These are phyloP conservation scores for Drosophila sproati DNA, from an alignment of 1,140 invertebrate genomes.

Conservation along the genomic window DNA sequence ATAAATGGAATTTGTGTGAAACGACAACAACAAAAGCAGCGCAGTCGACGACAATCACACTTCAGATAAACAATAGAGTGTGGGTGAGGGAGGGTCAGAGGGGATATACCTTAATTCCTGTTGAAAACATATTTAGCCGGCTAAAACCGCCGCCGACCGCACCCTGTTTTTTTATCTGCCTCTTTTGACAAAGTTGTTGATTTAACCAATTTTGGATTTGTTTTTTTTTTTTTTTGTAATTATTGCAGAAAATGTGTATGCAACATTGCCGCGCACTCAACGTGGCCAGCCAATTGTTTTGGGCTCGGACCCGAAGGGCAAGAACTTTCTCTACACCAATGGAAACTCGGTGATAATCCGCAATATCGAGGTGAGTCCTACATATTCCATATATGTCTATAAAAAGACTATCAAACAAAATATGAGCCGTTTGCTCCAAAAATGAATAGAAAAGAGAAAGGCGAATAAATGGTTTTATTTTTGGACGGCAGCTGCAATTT, in stretches of 20 bases:
- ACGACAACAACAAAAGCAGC: constrained; percentile 2
- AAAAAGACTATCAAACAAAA: constrained; percentile 20
- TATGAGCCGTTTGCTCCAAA: constrained; percentile 58
- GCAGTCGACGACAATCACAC: background rate
- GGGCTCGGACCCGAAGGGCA: constrained; percentile 97
- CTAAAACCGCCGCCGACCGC: constrained; percentile 50
- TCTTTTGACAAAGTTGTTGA: constrained; percentile 5
- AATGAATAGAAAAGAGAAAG: constrained; percentile 30
- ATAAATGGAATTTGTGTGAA: constrained; percentile 62
- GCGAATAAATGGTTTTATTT: constrained; percentile 67
- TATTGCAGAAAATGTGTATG: constrained; percentile 94
- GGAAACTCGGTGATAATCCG: constrained; percentile 99
- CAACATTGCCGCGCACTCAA: constrained; percentile 95
- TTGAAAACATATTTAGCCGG: constrained; percentile 34
- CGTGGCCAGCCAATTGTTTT: constrained; percentile 97
- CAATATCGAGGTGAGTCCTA: constrained; percentile 94
- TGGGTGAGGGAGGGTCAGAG: background rate
- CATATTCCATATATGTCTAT: constrained; percentile 37
- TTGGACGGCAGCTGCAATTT: constrained; percentile 75
- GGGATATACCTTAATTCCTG: constrained; percentile 5
- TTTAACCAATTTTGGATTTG: constrained; percentile 1
- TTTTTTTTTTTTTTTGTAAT: constrained; percentile 37
- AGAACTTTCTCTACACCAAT: constrained; percentile 98
- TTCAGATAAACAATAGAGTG: constrained; percentile 38
- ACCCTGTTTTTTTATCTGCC: constrained; percentile 45